Percentiles rank a stretch among this genome's conserved stretches.
These are phyloP conservation scores for Porites lutea DNA, from an alignment of 64 coral and sea anemone species.

Conservation along the genomic window DNA sequence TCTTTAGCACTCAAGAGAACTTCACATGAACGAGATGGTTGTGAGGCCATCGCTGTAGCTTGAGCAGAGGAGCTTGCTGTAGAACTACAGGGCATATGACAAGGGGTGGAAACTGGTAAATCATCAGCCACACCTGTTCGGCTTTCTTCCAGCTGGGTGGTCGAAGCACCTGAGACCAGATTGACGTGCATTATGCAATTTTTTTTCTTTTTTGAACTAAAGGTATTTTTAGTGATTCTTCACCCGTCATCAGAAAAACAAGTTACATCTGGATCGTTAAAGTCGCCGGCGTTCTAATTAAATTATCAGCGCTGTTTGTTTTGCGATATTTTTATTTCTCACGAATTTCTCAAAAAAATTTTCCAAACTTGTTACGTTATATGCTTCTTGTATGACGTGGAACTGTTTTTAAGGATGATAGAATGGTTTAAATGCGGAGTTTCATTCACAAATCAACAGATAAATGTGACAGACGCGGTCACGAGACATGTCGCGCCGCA, in stretches of 20 bases:
- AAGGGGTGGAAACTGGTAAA: constrained; percentile 69
- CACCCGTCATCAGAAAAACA: constrained; percentile 15
- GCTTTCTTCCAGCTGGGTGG: constrained; percentile 64
- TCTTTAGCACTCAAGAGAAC: no score
- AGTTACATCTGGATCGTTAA: constrained; percentile 28
- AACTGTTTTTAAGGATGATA: constrained; percentile 32
- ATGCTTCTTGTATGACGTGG: not conserved
- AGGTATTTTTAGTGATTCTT: constrained; percentile 33
- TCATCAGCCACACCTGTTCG: constrained; percentile 49
- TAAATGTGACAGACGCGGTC: constrained; percentile 32
- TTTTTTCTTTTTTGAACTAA: constrained; percentile 34
- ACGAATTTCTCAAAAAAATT: not conserved
- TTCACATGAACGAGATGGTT: not conserved
- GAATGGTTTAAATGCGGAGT: constrained; percentile 15
- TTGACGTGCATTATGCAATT: constrained; percentile 18
- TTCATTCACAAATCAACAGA: constrained; percentile 56
- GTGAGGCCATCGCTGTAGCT: constrained; percentile 39
- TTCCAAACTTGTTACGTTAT: constrained; percentile 29
- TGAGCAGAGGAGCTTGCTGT: constrained; percentile 43
- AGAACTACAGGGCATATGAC: constrained; percentile 51
- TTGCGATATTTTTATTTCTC: constrained; percentile 19
- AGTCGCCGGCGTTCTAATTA: constrained; percentile 5
- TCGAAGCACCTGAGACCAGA: constrained; percentile 56
- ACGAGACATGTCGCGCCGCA: not conserved
- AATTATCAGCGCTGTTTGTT: constrained; percentile 18